Base-by-base conservation (phyloP, 2,888 invertebrate genomes). In the Drosophila peninsularis region DNA sequence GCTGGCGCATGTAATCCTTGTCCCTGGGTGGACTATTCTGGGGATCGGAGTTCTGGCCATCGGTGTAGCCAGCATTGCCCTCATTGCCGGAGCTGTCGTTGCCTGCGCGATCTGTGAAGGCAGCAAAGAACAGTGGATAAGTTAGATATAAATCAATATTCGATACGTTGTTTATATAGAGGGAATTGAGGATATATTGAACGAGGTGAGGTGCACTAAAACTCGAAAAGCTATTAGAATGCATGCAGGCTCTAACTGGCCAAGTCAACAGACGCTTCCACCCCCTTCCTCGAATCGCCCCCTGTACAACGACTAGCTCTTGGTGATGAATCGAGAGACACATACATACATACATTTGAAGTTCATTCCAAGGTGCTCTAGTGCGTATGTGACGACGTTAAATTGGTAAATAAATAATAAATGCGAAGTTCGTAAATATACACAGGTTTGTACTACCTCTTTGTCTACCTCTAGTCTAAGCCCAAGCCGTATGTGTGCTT, bases 11-110 rank as follows among this genome's bases (percentile, higher is more conserved):
- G 71, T 87, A 91, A 45, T 93, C 92, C 75, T 93, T 93, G 70
- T 94, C 94, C 41, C 94, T 91, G 44, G 94, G 94, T 81, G 93
- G 95, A 83, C 93, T 94, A 67, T 92, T 92, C 89, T 93, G 94
- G 44, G 94, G 94, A 90, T 95, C 95, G 56, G 95, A 94, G 65
- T 83, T 91, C 71, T 95, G 95, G 36, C 94, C 95, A 90, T 96
- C 95, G 65, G 95, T 95, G 91, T 96, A 88, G 82, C 74, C 95
- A 32, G 95, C 95, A 92, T 94, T 95, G 82, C 93, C 94, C 80
- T 94, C 94, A 78, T 94, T 94, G 7, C 94, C 94, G 42, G 94
- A 94, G 75, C 93, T 93, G 69, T 94, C 93, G 58, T 92, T 92
- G 55, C 91, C 89, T 34, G 84, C 88, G 49, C 91, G 91, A 88